phyloP scores from a whole-genome alignment of 2,113 vertebrate genomes.

The Thalassarche chlororhynchos region DNA sequence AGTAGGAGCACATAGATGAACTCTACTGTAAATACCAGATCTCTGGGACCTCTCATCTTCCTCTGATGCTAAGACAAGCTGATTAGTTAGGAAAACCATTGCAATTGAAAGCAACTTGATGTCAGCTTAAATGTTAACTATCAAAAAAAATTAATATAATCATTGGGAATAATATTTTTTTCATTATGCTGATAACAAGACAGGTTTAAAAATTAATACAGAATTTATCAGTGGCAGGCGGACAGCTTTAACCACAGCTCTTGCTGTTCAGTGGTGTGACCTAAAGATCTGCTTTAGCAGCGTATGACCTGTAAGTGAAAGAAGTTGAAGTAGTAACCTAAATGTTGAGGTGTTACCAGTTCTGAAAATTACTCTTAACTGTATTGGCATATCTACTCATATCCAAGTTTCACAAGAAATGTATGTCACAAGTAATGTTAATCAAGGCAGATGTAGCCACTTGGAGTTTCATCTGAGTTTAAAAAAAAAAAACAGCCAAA shows the following conservation, averaged over 20 bases:
- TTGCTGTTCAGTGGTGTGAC: neutral
- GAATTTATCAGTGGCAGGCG: neutral
- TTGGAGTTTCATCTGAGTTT: neutral
- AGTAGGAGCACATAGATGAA: neutral
- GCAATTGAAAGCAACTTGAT: neutral
- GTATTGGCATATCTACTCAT: neutral
- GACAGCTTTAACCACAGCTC: neutral
- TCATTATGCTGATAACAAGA: neutral
- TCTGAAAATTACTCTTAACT: neutral
- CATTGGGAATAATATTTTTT: neutral
- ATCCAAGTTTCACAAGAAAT: neutral
- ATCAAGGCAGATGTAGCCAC: neutral
- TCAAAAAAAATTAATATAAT: accelerated
- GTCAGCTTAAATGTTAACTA: neutral
- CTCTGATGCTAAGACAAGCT: neutral
- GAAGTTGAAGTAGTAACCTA: neutral
- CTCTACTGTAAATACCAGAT: neutral
- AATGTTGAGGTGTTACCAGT: neutral
- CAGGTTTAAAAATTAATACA: neutral
- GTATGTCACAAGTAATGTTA: neutral
- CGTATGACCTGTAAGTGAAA: neutral
- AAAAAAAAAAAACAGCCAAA: neutral
- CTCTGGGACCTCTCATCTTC: neutral
- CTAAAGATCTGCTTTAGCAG: neutral
- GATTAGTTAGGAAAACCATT: neutral